Conservation (phyloP, 2,797 vertebrate species). For the Argya squamiceps region DNA sequence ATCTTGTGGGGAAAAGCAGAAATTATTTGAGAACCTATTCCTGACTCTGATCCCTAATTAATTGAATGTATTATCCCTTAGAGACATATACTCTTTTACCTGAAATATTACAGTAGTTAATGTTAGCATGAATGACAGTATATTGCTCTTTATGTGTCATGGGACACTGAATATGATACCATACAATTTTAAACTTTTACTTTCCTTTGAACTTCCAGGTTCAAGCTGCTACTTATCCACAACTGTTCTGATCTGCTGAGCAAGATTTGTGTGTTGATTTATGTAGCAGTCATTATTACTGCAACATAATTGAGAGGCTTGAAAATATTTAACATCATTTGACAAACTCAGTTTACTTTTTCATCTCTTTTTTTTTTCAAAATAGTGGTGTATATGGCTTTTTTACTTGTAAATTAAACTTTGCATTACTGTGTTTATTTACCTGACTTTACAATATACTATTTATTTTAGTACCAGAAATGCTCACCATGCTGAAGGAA, state of each 20-base stretch:
- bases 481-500: not conserved
- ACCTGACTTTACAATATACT: not conserved
- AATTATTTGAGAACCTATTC: not conserved
- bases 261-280: not conserved
- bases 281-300: not conserved
- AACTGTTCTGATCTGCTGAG: not conserved
- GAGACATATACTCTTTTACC: not conserved
- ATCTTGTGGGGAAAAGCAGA: not conserved
- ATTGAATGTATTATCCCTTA: not conserved
- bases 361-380: not conserved
- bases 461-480: not conserved
- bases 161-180: not conserved
- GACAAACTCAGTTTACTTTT: not conserved
- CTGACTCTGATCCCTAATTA: slow-evolving; percentile 26
- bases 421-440: not conserved
- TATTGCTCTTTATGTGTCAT: not conserved
- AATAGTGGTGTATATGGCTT: not conserved
- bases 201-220: not conserved
- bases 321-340: not conserved
- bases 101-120: slow-evolving; percentile 5
- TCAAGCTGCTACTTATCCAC: not conserved
- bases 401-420: not conserved
- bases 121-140: not conserved
- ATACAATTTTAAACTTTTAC: not conserved
- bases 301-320: not conserved